phyloP scores from a whole-genome alignment of 2,797 vertebrate species.

The Enteromius radiatus region DNA sequence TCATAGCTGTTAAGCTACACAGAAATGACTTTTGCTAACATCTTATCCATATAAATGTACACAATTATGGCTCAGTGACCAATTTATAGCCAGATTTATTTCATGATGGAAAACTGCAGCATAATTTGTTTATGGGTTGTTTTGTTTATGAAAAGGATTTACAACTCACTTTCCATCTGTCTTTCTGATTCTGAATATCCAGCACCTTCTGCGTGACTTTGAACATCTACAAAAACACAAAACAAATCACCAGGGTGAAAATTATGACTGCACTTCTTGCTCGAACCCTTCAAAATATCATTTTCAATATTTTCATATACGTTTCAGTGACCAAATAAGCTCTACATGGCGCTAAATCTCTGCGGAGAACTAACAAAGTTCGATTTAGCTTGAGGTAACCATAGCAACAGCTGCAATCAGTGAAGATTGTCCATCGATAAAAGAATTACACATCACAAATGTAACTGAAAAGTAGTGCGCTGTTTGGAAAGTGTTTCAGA shows the following conservation, averaged over 20 bases:
- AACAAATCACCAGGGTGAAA: background rate
- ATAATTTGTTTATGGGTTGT: background rate
- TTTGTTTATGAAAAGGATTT: background rate
- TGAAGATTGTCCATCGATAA: background rate
- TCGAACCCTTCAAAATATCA: background rate
- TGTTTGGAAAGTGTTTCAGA: background rate
- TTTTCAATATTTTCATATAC: background rate
- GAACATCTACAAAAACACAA: slow-evolving; percentile 16
- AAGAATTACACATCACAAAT: background rate
- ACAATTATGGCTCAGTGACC: background rate
- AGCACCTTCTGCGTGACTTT: slow-evolving; percentile 69
- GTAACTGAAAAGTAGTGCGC: background rate
- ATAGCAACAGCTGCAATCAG: background rate
- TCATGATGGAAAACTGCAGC: background rate
- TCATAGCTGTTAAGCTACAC: background rate
- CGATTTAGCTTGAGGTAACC: background rate
- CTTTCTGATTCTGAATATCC: slow-evolving; percentile 68
- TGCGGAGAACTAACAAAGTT: background rate
- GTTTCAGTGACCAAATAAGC: background rate
- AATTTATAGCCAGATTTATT: background rate
- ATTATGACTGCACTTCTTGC: background rate
- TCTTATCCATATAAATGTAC: background rate
- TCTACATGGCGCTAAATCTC: background rate
- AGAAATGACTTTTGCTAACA: background rate
- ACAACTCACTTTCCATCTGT: slow-evolving; percentile 76